These are phyloP conservation scores for Halocynthia aurantium DNA, from an alignment of 23 tunicate genomes.

Conservation along the genomic window DNA sequence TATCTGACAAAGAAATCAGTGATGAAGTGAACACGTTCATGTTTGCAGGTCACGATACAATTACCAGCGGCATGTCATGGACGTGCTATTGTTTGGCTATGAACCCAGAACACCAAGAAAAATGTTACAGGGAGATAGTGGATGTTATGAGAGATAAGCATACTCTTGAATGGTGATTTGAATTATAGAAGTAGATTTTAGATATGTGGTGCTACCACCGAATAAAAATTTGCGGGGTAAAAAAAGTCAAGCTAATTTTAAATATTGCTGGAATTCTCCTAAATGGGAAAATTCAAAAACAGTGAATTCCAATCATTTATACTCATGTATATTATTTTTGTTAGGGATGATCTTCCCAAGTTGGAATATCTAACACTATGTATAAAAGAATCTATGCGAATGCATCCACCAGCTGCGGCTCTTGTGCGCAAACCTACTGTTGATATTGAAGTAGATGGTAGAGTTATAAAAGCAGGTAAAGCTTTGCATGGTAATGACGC, in stretches of 20 bases:
- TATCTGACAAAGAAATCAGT: slow-evolving; percentile 40
- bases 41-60: slow-evolving; percentile 81
- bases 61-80: slow-evolving; percentile 66
- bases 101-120: slow-evolving; percentile 44
- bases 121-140: slow-evolving; percentile 37
- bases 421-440: slow-evolving; percentile 8
- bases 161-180: slow-evolving; percentile 30
- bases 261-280: too few relatives aligned
- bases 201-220: too few relatives aligned
- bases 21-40: slow-evolving; percentile 70
- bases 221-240: too few relatives aligned
- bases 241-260: too few relatives aligned
- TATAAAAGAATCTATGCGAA: slow-evolving; percentile 49
- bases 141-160: slow-evolving; percentile 26
- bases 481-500: not conserved
- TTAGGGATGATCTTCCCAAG: slow-evolving; percentile 38
- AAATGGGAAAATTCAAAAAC: too few relatives aligned
- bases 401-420: slow-evolving; percentile 43
- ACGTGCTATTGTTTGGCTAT: slow-evolving; percentile 32
- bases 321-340: not conserved
- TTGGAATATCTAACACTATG: slow-evolving; percentile 48
- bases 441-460: slow-evolving; percentile 34
- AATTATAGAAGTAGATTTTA: not conserved
- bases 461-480: slow-evolving; percentile 30
- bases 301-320: too few relatives aligned